Conservation (phyloP, 2,888 invertebrate species). For the Caenorhabditis imperialis region DNA sequence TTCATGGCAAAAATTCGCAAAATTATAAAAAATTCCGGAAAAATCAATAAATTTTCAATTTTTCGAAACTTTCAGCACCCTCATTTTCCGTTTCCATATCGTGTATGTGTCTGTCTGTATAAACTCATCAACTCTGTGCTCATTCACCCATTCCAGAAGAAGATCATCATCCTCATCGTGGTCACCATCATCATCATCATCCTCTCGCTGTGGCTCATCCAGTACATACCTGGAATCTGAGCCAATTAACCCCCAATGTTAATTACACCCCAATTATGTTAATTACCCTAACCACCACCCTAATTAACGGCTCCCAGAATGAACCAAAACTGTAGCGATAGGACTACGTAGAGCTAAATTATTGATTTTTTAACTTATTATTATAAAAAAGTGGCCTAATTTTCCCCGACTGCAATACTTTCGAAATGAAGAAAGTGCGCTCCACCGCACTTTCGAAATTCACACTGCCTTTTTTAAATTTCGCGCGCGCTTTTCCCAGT, state of each 20-base stretch:
- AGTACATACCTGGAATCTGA: constrained; percentile 54
- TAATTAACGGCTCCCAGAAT: constrained; percentile 37
- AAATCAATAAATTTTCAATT: no score
- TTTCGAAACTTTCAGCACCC: no score
- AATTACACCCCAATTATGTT: no score
- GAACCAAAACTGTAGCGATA: constrained; percentile 28
- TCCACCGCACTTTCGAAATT: constrained; percentile 6
- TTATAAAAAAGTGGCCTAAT: constrained; percentile 4
- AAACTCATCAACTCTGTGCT: background rate
- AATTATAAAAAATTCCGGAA: no score
- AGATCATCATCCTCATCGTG: constrained; percentile 93
- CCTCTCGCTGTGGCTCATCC: constrained; percentile 79
- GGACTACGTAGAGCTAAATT: background rate
- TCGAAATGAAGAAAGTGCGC: background rate
- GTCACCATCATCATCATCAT: constrained; percentile 87
- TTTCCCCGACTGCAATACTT: constrained; percentile 5
- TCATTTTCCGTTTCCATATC: no score
- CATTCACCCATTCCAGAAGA: constrained; percentile 85
- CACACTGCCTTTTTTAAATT: constrained; percentile 37
- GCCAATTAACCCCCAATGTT: background rate
- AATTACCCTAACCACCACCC: background rate
- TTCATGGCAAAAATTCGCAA: no score
- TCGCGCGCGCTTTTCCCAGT: constrained; percentile 14
- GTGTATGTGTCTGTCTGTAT: constrained; percentile 1
- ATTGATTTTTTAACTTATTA: constrained; percentile 9